A percentile compares a stretch with the other conserved stretches of the same genome.
Conservation (phyloP, 2,888 invertebrate genomes). For the Tenthredo amoena region DNA sequence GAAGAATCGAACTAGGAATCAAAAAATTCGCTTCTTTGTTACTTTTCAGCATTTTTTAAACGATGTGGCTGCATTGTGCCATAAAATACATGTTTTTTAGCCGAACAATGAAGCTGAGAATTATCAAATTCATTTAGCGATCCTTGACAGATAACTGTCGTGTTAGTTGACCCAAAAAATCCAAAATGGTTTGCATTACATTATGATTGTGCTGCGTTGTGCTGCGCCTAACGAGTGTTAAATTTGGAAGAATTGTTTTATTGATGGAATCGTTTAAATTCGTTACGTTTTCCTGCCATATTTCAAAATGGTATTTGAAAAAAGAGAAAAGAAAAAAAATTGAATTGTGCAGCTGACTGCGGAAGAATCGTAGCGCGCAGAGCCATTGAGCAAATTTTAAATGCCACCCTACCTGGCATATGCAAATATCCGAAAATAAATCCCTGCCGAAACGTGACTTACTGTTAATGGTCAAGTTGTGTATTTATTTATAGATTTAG, state of each 20-base stretch:
- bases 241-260: background rate
- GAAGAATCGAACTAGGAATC: background rate
- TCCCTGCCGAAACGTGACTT: constrained; percentile 27
- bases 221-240: background rate
- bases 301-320: background rate
- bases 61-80: background rate
- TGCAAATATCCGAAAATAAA: constrained; percentile 28
- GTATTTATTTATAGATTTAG: constrained; percentile 18
- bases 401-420: background rate
- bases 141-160: background rate
- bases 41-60: background rate
- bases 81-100: background rate
- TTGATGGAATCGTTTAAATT: background rate
- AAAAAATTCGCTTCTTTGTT: background rate
- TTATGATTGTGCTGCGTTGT: background rate
- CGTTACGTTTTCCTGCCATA: background rate
- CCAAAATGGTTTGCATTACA: background rate
- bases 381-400: background rate
- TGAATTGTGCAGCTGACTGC: background rate
- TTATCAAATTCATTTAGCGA: background rate
- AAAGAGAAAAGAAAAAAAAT: background rate
- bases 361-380: background rate
- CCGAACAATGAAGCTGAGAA: background rate
- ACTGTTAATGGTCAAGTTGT: constrained; percentile 21
- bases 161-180: background rate